phyloP scores from a whole-genome alignment of 2,797 vertebrate genomes.

The Mormyrops boulengeri region DNA sequence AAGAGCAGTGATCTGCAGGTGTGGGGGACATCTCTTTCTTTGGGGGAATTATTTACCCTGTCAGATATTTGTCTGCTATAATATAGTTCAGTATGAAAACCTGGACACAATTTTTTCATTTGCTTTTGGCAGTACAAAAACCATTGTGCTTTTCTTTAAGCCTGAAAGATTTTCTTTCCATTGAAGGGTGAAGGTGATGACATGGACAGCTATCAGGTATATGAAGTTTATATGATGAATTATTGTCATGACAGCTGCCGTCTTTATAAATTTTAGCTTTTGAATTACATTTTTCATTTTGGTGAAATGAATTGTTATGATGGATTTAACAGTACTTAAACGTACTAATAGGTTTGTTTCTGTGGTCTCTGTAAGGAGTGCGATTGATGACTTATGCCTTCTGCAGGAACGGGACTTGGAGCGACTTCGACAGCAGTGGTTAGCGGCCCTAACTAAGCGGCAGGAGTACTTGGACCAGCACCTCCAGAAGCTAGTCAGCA shows the following conservation, averaged over 20 bases:
- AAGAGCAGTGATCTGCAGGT: slow-evolving; percentile 53
- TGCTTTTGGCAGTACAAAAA: not conserved
- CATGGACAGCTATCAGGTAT: slow-evolving; percentile 98
- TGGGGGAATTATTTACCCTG: not conserved
- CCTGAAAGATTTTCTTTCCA: slow-evolving; percentile 24
- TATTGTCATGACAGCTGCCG: not conserved
- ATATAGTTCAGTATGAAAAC: not conserved
- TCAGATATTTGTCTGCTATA: not conserved
- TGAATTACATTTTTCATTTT: not conserved
- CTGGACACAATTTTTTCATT: not conserved
- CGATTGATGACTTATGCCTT: not conserved
- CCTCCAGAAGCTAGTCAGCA: slow-evolving; percentile 83
- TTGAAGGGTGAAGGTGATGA: slow-evolving; percentile 76
- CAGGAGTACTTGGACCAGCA: slow-evolving; percentile 95
- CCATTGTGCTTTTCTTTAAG: not conserved
- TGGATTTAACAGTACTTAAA: not conserved
- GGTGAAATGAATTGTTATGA: not conserved
- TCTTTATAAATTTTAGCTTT: not conserved
- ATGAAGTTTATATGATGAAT: not conserved
- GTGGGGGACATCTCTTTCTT: not conserved
- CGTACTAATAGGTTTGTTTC: not conserved
- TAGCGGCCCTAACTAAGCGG: slow-evolving; percentile 81
- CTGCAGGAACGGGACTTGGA: slow-evolving; percentile 86
- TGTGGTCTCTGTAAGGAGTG: not conserved
- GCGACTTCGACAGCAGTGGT: slow-evolving; percentile 82